These are phyloP conservation scores for Crepidodera aurea DNA, from an alignment of 2,888 invertebrate genomes.

Conservation along the genomic window DNA sequence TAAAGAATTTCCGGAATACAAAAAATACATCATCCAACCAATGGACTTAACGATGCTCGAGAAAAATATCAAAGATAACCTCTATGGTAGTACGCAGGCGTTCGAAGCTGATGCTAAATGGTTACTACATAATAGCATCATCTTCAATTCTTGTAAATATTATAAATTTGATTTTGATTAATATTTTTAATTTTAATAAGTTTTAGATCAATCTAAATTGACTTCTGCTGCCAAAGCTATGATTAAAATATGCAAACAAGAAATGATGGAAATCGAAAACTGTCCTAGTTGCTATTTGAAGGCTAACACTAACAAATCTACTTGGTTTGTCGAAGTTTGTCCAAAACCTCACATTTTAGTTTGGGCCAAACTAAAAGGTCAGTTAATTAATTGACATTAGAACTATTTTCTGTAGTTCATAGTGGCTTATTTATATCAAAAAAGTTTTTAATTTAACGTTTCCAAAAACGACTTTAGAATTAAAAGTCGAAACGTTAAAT, in stretches of 20 bases:
- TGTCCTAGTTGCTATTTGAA: slow-evolving; percentile 92
- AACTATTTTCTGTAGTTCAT: no score
- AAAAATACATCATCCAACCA: slow-evolving; percentile 84
- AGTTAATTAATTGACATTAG: slow-evolving; percentile 1
- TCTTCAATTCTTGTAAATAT: slow-evolving; percentile 85
- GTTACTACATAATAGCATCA: slow-evolving; percentile 92
- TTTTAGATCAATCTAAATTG: slow-evolving; percentile 78
- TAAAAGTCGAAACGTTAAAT: no score
- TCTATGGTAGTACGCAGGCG: slow-evolving; percentile 87
- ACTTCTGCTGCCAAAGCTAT: slow-evolving; percentile 80
- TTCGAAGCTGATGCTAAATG: slow-evolving; percentile 91
- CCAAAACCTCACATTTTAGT: slow-evolving; percentile 88
- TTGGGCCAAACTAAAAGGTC: slow-evolving; percentile 95
- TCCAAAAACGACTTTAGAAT: no score
- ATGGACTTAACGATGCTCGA: slow-evolving; percentile 84
- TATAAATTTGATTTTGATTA: background rate
- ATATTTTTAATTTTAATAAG: slow-evolving; percentile 24
- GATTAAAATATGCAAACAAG: slow-evolving; percentile 85
- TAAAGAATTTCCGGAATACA: slow-evolving; percentile 76
- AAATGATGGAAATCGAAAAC: slow-evolving; percentile 91
- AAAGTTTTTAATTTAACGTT: no score
- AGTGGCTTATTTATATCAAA: no score
- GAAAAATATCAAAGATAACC: slow-evolving; percentile 75
- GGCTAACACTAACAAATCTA: slow-evolving; percentile 79
- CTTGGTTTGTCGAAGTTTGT: slow-evolving; percentile 94